phyloP scores from a whole-genome alignment of 2,888 invertebrate genomes.

The Meteorus colon region DNA sequence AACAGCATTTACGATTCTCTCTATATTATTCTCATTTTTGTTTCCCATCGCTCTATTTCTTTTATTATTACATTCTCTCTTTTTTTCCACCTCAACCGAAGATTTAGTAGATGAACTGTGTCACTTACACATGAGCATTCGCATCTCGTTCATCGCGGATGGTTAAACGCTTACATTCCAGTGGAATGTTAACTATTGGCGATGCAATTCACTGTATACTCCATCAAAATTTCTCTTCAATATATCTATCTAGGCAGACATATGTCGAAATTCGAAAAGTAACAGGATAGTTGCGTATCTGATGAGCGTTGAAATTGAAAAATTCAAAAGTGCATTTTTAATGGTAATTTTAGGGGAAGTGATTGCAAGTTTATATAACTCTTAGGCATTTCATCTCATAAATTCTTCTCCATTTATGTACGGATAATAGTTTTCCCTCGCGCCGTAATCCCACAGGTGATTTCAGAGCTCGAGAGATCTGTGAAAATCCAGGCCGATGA shows the following conservation, averaged over 20 bases:
- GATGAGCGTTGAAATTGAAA: neutral
- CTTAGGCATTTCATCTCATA: constrained; percentile 24
- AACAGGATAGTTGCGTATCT: neutral
- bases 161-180: constrained; percentile 55
- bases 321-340: neutral
- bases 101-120: neutral
- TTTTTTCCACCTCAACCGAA: neutral
- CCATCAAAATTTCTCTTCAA: neutral
- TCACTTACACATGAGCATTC: constrained; percentile 27
- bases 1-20: neutral
- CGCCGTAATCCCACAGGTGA: constrained; percentile 11
- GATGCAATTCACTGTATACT: constrained; percentile 48
- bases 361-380: constrained; percentile 1
- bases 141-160: constrained; percentile 25
- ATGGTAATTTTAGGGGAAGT: neutral
- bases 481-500: constrained; percentile 40
- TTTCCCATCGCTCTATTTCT: neutral
- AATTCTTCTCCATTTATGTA: constrained; percentile 14
- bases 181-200: constrained; percentile 55
- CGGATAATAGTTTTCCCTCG: neutral
- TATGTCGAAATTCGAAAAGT: too few species aligned
- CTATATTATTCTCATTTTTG: neutral
- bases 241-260: neutral
- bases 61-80: neutral
- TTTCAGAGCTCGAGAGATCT: constrained; percentile 27